A percentile compares a stretch with the other conserved stretches of the same genome.
These are phyloP conservation scores for Geococcyx californianus DNA, from an alignment of 2,113 vertebrate genomes.

Conservation along the genomic window DNA sequence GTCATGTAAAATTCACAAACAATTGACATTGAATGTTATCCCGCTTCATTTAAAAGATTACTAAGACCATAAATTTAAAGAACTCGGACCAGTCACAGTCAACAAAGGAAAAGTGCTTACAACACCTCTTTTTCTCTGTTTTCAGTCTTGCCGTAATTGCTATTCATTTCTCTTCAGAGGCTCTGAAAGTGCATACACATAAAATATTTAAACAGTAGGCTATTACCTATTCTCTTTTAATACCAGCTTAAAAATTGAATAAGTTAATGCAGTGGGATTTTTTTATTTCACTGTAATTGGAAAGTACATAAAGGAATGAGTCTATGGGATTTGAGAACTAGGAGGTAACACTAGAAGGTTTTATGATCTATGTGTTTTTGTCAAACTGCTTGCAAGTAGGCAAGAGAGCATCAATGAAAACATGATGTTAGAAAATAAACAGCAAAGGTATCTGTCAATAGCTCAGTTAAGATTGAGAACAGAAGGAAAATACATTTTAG, in stretches of 20 bases:
- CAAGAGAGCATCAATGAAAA: conserved; percentile 30
- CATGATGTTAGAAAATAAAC: neutral
- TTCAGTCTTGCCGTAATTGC: neutral
- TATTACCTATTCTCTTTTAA: neutral
- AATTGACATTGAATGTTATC: neutral
- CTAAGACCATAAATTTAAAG: neutral
- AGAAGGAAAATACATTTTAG: conserved; percentile 26
- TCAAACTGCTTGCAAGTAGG: neutral
- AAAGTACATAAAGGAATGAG: neutral
- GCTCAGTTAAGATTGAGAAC: neutral
- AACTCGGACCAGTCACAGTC: neutral
- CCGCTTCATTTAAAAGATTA: neutral
- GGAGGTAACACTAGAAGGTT: neutral
- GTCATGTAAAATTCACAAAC: neutral
- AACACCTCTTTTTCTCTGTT: neutral
- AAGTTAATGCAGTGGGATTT: neutral
- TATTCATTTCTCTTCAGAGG: neutral
- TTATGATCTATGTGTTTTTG: neutral
- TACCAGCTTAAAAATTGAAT: neutral
- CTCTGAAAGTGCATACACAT: neutral
- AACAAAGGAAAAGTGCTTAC: neutral
- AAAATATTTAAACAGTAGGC: neutral
- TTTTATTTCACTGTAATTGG: neutral
- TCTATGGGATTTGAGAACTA: neutral
- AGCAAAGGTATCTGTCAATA: neutral